Evolutionary conservation across 2,888 invertebrate genomes (phyloP), one percentile per base, ranked within the genome.

Genomic region (Uloborus plumipes): DNA sequence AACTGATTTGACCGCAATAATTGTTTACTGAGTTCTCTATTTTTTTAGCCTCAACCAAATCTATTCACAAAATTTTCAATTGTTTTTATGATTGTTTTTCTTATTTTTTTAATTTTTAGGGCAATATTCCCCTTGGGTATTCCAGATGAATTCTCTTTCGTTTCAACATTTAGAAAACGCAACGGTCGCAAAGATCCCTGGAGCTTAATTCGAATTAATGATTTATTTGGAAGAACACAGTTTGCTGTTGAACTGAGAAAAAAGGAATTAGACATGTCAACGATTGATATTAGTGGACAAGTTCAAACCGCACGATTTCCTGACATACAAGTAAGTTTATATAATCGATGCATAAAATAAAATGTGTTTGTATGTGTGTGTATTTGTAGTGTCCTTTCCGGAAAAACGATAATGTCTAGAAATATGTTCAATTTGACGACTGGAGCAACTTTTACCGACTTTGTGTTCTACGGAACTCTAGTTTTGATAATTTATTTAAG

Each of bases 61-160:
- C 4, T 4, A 2, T 4, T 26, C 26, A 26, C 26, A 2, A 26
- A 3, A 26, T 26, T 26, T 26, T 2, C 26, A 26, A 3, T 26
- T 4, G 4, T 3, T 26, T 26, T 3, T 26, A 4, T 6, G 0
- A 7, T 58, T 7, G 7, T 7, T 72, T 75, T 22, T 39, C 39
- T 39, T 39, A 1, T 39, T 1, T 39, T 39, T 39, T n/a, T n/a
- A n/a, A 39, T 7, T 66, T 62, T 90, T 85, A 92, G 91, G 85
- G 90, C 92, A 75, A 92, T 95, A 61, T 95, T 96, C 88, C 95
- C 95, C 0, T 90, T 91, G 84, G 95, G 95, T 0, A 89, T 96
- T 26, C 95, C 96, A 0, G 91, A 93, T 66, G 93, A 94, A 88
- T 96, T 96, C 90, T 95, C 94, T 59, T 92, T 96, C 84, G 93